These are phyloP conservation scores for Acrocyrtus sp. DNA, from an alignment of 2,888 invertebrate genomes.

Conservation along the genomic window DNA sequence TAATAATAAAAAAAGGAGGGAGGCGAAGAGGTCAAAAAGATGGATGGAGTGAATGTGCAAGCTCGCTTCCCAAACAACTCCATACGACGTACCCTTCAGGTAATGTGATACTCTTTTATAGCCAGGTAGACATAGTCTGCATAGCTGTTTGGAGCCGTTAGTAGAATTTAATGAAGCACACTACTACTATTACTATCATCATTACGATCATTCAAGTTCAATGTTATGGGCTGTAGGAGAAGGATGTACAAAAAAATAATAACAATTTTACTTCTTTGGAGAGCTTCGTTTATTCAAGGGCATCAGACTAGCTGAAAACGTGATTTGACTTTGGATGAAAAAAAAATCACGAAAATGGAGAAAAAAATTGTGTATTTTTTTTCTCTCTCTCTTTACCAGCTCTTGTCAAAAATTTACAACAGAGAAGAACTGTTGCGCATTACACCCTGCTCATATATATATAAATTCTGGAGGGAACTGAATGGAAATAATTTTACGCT, in stretches of 20 bases:
- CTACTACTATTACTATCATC: background rate
- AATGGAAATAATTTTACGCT: too few species aligned
- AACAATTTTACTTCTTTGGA: background rate
- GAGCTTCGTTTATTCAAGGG: background rate
- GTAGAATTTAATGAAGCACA: background rate
- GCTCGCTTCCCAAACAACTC: background rate
- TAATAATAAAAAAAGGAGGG: constrained; percentile 1
- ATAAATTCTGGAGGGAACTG: too few species aligned
- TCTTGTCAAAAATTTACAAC: too few species aligned
- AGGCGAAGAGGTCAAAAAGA: background rate
- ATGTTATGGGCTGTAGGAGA: constrained; percentile 20
- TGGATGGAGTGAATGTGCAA: background rate
- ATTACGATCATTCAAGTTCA: constrained; percentile 29
- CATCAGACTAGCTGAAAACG: background rate
- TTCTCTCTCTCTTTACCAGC: too few species aligned
- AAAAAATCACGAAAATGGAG: too few species aligned
- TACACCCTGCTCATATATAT: too few species aligned
- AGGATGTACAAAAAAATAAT: background rate
- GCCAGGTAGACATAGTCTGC: background rate
- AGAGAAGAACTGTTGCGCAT: too few species aligned
- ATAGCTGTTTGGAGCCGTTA: background rate
- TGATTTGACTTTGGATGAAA: too few species aligned
- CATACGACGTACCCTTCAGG: background rate
- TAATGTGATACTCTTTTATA: background rate
- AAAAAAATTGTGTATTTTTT: too few species aligned